Evolutionary conservation across 1,140 invertebrate genomes (phyloP), one percentile per base, ranked within the genome.

Genomic region (Drosophila baimaii): DNA sequence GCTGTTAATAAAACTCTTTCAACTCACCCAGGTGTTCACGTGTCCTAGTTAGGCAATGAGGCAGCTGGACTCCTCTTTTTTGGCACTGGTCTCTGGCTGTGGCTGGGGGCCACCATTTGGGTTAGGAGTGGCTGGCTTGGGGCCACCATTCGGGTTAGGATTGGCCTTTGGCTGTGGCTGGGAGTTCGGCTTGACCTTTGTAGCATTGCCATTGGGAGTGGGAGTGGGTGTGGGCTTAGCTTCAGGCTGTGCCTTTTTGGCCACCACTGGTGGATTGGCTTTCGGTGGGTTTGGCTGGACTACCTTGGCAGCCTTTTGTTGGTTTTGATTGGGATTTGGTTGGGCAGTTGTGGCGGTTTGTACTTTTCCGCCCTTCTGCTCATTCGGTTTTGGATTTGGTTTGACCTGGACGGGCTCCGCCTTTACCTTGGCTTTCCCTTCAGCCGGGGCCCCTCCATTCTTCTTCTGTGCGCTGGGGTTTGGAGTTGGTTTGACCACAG

Each of bases 1-100:
- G 81, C 70, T 81, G 84, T 89, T 89, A 89, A 83, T 74, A 84
- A 89, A 81, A 80, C 61, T 64, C 76, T 79, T 82, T 47, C 75
- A 77, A 88, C 79, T 79, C 52, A 77, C 31, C 19, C 43, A 19
- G 19, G 25, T 5, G 3, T n/a, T 13, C 43, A 19, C n/a, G 25
- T 5, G 3, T n/a, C 3, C 27, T 29, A 7, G n/a, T 12, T 58
- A 69, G n/a, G 7, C 29, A 15, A 41, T 0, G 0, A 0, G 0
- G 65, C 46, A 69, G 15, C 1, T 46, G 9, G 29, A 35, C 19
- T 31, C 17, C 2, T 19, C 12, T 2, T 19, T 37, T 8, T 39
- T 35, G 7, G 35, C 19, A 19, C 7, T 33, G 4, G 35, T 2
- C 12, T 39, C 1, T 7, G 47, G 39, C 9, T 58, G 51, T 5